phyloP scores from a whole-genome alignment of 2,888 invertebrate species.

The Nemotelus pantherinus region DNA sequence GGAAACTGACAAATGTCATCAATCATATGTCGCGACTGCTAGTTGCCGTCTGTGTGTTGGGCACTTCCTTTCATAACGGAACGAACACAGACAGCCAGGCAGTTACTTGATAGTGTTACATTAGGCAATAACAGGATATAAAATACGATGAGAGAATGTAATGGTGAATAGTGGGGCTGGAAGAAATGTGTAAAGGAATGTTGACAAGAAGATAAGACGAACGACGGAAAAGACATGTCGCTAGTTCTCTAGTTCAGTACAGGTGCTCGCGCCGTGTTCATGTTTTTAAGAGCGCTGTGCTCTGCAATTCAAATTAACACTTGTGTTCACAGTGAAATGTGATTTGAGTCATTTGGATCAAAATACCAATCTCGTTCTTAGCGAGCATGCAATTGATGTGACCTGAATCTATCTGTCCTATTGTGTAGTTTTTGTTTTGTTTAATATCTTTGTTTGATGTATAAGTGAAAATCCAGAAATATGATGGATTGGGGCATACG shows the following conservation, averaged over 20 bases:
- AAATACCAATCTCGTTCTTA: background rate
- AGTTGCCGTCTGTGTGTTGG: slow-evolving; percentile 15
- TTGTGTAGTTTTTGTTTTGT: background rate
- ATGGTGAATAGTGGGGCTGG: slow-evolving; percentile 9
- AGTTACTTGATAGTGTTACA: slow-evolving; percentile 31
- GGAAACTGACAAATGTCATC: slow-evolving; percentile 31
- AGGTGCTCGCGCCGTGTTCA: slow-evolving; percentile 41
- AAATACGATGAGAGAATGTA: background rate
- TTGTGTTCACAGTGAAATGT: slow-evolving; percentile 23
- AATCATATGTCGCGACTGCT: slow-evolving; percentile 20
- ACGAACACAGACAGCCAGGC: slow-evolving; percentile 20
- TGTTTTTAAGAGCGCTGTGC: slow-evolving; percentile 11
- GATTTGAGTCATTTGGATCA: slow-evolving; percentile 20
- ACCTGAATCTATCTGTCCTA: background rate
- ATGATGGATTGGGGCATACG: slow-evolving; percentile 82
- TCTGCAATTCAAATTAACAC: background rate
- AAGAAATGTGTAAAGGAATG: slow-evolving; percentile 28
- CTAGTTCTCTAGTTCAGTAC: slow-evolving; percentile 34
- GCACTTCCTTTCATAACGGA: background rate
- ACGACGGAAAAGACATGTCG: slow-evolving; percentile 37
- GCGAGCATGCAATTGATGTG: slow-evolving; percentile 21
- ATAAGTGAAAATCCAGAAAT: slow-evolving; percentile 55
- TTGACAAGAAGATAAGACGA: slow-evolving; percentile 39
- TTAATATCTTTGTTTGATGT: slow-evolving; percentile 17
- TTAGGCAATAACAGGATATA: slow-evolving; percentile 23